These are phyloP conservation scores for Oryctes rhinoceros DNA, from an alignment of 1,140 invertebrate genomes.

Conservation along the genomic window DNA sequence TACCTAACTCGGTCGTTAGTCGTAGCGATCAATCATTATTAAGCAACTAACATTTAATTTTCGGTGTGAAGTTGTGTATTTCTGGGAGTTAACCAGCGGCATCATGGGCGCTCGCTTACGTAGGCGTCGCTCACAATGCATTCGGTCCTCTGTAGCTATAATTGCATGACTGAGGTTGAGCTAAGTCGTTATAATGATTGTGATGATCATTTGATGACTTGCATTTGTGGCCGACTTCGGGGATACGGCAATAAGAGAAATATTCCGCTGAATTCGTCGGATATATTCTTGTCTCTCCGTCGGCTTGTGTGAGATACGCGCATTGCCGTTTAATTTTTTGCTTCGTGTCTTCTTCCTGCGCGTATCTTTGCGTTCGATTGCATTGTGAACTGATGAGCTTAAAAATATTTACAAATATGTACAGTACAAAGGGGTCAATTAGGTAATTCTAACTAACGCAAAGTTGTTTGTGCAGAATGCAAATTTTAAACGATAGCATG, in stretches of 20 bases:
- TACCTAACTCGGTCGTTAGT: slow-evolving; percentile 50
- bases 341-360: neutral
- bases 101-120: slow-evolving; percentile 36
- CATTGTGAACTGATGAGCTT: neutral
- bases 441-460: neutral
- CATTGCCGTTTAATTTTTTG: slow-evolving; percentile 18
- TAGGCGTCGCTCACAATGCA: neutral
- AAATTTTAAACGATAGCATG: too few species aligned
- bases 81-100: slow-evolving; percentile 44
- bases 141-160: slow-evolving; percentile 48
- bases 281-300: slow-evolving; percentile 31
- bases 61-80: slow-evolving; percentile 49
- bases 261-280: slow-evolving; percentile 44
- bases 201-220: slow-evolving; percentile 54
- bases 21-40: slow-evolving; percentile 54
- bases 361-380: neutral
- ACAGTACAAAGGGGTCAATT: neutral
- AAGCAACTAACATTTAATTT: slow-evolving; percentile 52
- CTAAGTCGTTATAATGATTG: slow-evolving; percentile 51
- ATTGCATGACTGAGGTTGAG: slow-evolving; percentile 50
- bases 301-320: slow-evolving; percentile 18
- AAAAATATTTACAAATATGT: neutral
- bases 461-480: too few species aligned
- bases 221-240: slow-evolving; percentile 43
- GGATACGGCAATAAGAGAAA: slow-evolving; percentile 49